Conservation (phyloP, 64 coral and sea anemone genomes). For the Porites australiensis region DNA sequence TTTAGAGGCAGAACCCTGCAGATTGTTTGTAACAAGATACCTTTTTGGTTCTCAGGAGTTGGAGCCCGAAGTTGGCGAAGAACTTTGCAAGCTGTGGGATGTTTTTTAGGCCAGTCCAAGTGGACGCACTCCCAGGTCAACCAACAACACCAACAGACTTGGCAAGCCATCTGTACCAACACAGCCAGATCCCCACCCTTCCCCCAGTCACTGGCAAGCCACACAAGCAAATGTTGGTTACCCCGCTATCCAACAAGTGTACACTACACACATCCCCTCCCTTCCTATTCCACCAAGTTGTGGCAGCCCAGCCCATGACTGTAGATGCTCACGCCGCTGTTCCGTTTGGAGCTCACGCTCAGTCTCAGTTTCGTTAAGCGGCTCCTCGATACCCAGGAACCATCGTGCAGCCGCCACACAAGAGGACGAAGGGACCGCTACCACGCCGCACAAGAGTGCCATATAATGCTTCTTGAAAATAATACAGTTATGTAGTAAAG, state of each 20-base stretch:
- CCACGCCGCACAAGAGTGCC: neutral
- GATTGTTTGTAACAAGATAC: too few species aligned
- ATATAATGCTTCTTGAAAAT: neutral
- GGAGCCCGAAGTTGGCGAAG: slow-evolving; percentile 77
- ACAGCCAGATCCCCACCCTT: slow-evolving; percentile 20
- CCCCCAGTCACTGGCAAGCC: slow-evolving; percentile 68
- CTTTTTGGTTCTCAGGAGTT: slow-evolving; percentile 66
- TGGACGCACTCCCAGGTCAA: slow-evolving; percentile 12
- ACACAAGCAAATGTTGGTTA: slow-evolving; percentile 18
- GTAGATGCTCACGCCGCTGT: neutral
- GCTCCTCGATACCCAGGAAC: neutral
- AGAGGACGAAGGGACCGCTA: slow-evolving; percentile 13
- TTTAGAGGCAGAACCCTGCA: too few species aligned
- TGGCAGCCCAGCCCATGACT: neutral
- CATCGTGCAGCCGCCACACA: neutral
- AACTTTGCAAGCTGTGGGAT: slow-evolving; percentile 91
- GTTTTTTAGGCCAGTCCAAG: neutral
- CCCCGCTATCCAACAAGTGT: slow-evolving; percentile 69
- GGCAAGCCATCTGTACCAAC: slow-evolving; percentile 13
- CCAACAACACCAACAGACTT: slow-evolving; percentile 22
- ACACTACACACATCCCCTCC: slow-evolving; percentile 64
- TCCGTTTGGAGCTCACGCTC: too few species aligned
- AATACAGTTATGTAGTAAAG: too few species aligned
- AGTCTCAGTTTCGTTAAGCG: neutral
- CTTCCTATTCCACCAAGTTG: slow-evolving; percentile 39